Conservation (phyloP, 1,140 invertebrate species). For the Ceratina australensis region DNA sequence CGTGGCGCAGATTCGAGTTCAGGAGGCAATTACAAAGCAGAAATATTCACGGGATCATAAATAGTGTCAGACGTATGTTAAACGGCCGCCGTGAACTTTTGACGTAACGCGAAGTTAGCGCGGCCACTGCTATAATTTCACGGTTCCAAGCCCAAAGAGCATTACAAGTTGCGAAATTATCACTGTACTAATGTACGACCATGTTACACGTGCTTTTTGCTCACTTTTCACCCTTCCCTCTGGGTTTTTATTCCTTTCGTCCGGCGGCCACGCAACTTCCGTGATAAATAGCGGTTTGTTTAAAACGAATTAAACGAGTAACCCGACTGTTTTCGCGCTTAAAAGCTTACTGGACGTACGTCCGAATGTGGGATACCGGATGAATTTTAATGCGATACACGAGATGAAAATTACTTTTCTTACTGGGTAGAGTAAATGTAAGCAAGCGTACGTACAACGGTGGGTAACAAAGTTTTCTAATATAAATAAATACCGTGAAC, state of each 20-base stretch:
- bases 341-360: not conserved
- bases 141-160: conserved; percentile 52
- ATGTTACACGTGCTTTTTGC: not conserved
- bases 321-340: not conserved
- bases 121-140: conserved; percentile 52
- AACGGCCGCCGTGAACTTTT: conserved; percentile 58
- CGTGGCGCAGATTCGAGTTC: conserved; percentile 41
- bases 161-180: conserved; percentile 60
- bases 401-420: not conserved
- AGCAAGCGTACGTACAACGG: not conserved
- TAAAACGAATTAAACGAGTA: conserved; percentile 42
- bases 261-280: conserved; percentile 7
- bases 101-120: conserved; percentile 59
- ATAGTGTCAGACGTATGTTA: conserved; percentile 60
- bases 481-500: not conserved
- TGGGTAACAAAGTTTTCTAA: not conserved
- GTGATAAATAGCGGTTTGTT: conserved; percentile 29
- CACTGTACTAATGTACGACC: conserved; percentile 36
- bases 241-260: not conserved
- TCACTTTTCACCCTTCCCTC: not conserved
- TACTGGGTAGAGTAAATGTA: not conserved
- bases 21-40: conserved; percentile 57
- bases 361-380: not conserved
- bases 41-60: conserved; percentile 60
- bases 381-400: not conserved